A percentile compares a stretch with the other conserved stretches of the same genome.
Evolutionary conservation across 2,888 invertebrate genomes (phyloP).

Genomic region (Theretra japonica): DNA sequence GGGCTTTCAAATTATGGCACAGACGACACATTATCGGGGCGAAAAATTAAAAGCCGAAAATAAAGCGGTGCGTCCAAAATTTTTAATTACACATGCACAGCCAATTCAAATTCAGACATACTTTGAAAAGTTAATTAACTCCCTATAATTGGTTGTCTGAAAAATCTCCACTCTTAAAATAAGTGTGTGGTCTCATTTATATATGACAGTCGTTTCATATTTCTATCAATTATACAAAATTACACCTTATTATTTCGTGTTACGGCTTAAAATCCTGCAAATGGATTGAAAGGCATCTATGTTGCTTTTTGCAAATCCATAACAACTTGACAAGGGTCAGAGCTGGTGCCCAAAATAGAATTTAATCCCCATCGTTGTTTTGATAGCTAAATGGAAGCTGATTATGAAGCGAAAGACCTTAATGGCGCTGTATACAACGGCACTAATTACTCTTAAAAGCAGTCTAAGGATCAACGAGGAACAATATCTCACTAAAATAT

Average conservation of each 20-base stretch:
- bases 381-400: constrained; percentile 35
- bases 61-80: neutral
- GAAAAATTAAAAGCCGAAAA: neutral
- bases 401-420: constrained; percentile 25
- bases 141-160: constrained; percentile 30
- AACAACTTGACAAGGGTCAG: constrained; percentile 42
- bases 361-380: constrained; percentile 40
- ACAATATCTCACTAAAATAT: no score
- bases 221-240: neutral
- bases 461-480: neutral
- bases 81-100: constrained; percentile 7
- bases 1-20: neutral
- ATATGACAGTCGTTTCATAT: neutral
- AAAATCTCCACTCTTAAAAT: constrained; percentile 34
- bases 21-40: neutral
- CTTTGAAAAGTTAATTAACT: constrained; percentile 30
- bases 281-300: constrained; percentile 1
- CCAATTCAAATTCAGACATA: neutral
- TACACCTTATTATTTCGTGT: neutral
- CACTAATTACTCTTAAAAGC: neutral
- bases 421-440: constrained; percentile 24
- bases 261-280: neutral
- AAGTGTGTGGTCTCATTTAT: constrained; percentile 33
- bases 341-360: constrained; percentile 38
- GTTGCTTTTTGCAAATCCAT: constrained; percentile 33